Evolutionary conservation across 2,797 vertebrate genomes (phyloP), one percentile per base, ranked within the genome.

Genomic region (Coluber constrictor): DNA sequence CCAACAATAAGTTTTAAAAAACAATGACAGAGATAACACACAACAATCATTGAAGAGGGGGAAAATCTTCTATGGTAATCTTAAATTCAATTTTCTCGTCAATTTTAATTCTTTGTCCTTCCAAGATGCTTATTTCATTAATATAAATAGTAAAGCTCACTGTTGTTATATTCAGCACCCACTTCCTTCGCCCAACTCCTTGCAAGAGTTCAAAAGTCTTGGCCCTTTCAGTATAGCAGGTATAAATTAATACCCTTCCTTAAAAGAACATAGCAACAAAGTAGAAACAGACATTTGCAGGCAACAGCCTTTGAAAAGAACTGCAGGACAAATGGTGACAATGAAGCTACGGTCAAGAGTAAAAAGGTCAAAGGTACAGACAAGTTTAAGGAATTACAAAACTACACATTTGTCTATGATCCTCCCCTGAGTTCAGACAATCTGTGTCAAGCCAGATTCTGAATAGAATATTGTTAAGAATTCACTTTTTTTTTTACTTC

Each of bases 191-290:
- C 96, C 70, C 94, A 90, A 96, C 95, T 96, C 96, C 96, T 96
- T 94, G 91, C 91, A 96, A 93, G 94, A 98, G 97, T 97, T 98
- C 97, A 97, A 97, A 97, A 97, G 96, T 97, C 96, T 92, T 92
- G 94, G 95, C 96, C 96, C 95, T 94, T 96, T 92, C 97, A 95
- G 94, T 91, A 93, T 97, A 98, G 97, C 97, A 97, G 97, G 97
- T 97, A 97, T 97, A 96, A 97, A 98, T 98, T 97, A 98, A 98
- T 98, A 97, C 95, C 97, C 97, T 97, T 97, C 97, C 97, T 97
- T 96, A 96, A 96, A 96, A 89, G 97, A 97, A 97, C 96, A 96
- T 92, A 95, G 97, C 95, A 95, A 97, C 97, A 98, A 98, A 98
- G 98, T 98, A 96, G 96, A 98, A 98, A 97, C 98, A 98, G 98